Evolutionary conservation across 2,797 vertebrate species (phyloP), one percentile per base, ranked within the genome.

Genomic region (Clarias platycephalus): DNA sequence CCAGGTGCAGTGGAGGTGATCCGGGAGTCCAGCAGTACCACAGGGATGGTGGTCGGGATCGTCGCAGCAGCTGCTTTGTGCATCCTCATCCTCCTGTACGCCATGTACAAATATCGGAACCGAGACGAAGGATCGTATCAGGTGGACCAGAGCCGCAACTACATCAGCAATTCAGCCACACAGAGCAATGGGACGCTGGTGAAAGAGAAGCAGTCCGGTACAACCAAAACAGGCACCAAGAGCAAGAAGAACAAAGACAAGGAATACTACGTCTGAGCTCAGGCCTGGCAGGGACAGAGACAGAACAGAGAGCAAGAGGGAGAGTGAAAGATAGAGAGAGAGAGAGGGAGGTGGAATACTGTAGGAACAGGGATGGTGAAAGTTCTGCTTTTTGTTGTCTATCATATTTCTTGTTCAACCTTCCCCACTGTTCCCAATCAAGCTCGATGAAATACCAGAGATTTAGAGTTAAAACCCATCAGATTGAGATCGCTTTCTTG

Each of bases 221-320:
- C 95, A 77, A 93, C 95, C 93, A 97, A 97, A 91, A 96, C 96
- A 20, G 94, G 95, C 90, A 94, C 95, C 91, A 98, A 98, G 93
- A 96, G 95, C 94, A 97, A 97, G 94, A 97, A 97, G 91, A 98
- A 98, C 94, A 98, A 98, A 91, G 97, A 98, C 94, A 98, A 98
- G 90, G 97, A 98, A 92, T 98, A 98, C 91, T 98, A 98, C 88
- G 97, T 98, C 90, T 98, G 96, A 97, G 92, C 86, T 85, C 84
- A 88, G 72, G 70, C 88, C 37, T 44, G 66, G 16, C 70, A 79
- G 80, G 80, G 83, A 82, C 26, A 8, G 71, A 60, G 81, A 40
- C 4, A 40, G 53, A 76, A 64, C 72, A 60, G 49, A 76, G 76
- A 64, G 53, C 71, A 64, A 57, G 75, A 68, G 37, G 31, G 37